These are phyloP conservation scores for Coelopa pilipes DNA, from an alignment of 2,888 invertebrate species.

Conservation along the genomic window DNA sequence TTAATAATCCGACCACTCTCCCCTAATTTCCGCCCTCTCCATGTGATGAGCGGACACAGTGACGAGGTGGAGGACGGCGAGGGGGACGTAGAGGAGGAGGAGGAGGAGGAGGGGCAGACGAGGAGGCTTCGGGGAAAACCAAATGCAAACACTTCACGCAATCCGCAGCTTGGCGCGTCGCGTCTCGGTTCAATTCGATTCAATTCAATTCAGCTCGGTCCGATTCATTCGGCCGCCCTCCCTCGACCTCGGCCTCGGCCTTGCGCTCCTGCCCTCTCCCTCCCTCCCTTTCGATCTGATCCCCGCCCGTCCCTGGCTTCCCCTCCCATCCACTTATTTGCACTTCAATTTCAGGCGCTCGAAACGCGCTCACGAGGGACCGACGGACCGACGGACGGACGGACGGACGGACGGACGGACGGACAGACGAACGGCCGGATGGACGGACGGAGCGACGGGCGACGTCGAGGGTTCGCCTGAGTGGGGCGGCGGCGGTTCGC, in stretches of 20 bases:
- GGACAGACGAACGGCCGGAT: not conserved
- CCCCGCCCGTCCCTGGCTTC: too few species aligned
- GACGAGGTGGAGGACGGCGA: not conserved
- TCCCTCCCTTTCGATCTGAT: too few species aligned
- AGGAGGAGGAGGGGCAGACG: not conserved
- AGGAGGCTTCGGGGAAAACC: constrained; percentile 31
- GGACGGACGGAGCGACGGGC: too few species aligned
- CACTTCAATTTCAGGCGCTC: constrained; percentile 5
- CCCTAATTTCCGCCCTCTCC: not conserved
- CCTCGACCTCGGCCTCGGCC: too few species aligned
- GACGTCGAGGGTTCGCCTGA: too few species aligned
- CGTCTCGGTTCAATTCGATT: constrained; percentile 21
- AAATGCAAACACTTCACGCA: constrained; percentile 33
- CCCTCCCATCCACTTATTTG: constrained; percentile 30
- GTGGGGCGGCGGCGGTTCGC: not conserved
- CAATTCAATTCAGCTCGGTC: constrained; percentile 13
- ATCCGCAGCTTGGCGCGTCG: too few species aligned
- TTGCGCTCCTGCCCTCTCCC: too few species aligned
- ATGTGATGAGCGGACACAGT: not conserved
- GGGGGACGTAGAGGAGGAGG: not conserved
- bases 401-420: not conserved
- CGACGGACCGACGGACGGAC: not conserved
- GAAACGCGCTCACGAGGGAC: constrained; percentile 13
- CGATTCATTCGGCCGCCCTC: too few species aligned
- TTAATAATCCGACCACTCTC: too few species aligned